Evolutionary conservation across 2,888 invertebrate species (phyloP).

Genomic region (Amphipoea oculea): DNA sequence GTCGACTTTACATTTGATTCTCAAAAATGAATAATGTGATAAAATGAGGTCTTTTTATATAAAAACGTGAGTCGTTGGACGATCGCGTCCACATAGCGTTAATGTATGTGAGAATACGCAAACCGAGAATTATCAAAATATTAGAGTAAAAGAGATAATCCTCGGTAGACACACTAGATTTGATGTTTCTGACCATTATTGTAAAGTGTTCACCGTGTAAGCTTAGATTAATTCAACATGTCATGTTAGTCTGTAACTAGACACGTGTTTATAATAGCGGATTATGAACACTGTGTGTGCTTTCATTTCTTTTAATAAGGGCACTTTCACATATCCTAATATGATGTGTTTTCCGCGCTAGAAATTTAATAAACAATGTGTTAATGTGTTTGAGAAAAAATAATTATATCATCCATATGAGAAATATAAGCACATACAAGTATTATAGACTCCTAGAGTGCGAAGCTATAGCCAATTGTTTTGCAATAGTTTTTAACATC

Average conservation of each 20-base stretch:
- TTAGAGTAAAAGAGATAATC: slow-evolving; percentile 74
- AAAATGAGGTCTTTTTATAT: slow-evolving; percentile 45
- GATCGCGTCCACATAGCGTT: slow-evolving; percentile 87
- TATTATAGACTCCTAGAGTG: slow-evolving; percentile 86
- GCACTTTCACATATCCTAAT: no score
- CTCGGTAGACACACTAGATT: slow-evolving; percentile 82
- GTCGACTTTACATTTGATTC: slow-evolving; percentile 27
- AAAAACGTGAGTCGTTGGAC: slow-evolving; percentile 85
- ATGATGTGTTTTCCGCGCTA: background rate
- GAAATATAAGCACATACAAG: slow-evolving; percentile 71
- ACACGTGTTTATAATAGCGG: slow-evolving; percentile 81
- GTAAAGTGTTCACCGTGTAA: slow-evolving; percentile 89
- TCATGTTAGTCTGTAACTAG: slow-evolving; percentile 88
- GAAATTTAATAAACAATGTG: background rate
- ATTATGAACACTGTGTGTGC: slow-evolving; percentile 77
- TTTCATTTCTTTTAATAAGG: slow-evolving; percentile 35
- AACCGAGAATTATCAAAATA: slow-evolving; percentile 80
- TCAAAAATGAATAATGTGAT: slow-evolving; percentile 29
- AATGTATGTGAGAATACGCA: slow-evolving; percentile 78
- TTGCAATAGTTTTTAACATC: slow-evolving; percentile 89
- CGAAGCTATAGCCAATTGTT: slow-evolving; percentile 88
- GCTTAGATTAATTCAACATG: slow-evolving; percentile 87
- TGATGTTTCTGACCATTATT: slow-evolving; percentile 86
- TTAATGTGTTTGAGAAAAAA: background rate
- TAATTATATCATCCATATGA: slow-evolving; percentile 55